Evolutionary conservation across 2,113 vertebrate genomes (phyloP).

Genomic region (Progne subis): DNA sequence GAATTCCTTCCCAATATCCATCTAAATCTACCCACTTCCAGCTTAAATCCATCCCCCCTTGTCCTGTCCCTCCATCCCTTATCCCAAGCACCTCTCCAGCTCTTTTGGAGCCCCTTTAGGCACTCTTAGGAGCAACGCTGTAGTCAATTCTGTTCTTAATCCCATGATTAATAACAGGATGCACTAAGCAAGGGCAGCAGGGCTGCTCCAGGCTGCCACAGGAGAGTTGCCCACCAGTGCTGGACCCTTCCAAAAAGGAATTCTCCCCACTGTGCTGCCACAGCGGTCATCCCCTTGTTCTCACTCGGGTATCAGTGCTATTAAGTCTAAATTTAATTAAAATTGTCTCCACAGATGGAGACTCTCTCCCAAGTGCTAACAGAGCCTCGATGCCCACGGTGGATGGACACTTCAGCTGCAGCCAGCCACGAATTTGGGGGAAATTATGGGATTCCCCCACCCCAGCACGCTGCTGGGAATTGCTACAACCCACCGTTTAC

Average conservation of each 20-base stretch:
- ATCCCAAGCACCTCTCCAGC: not conserved
- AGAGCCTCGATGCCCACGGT: not conserved
- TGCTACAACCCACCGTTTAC: not conserved
- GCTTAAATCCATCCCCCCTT: not conserved
- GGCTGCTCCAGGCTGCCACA: not conserved
- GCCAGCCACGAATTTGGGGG: not conserved
- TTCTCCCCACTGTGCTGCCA: not conserved
- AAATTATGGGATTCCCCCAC: not conserved
- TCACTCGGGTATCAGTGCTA: fast-evolving
- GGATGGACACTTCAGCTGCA: not conserved
- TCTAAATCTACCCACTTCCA: not conserved
- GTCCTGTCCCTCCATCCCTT: not conserved
- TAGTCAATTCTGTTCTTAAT: not conserved
- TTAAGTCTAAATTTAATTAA: not conserved
- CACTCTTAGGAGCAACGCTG: not conserved
- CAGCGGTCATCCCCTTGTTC: not conserved
- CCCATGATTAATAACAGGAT: not conserved
- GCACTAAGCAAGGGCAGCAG: not conserved
- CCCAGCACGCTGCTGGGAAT: not conserved
- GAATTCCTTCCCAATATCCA: not conserved
- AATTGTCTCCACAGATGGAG: not conserved
- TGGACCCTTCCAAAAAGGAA: not conserved
- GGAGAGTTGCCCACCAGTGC: not conserved
- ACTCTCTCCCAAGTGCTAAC: fast-evolving
- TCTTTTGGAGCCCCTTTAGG: not conserved